Evolutionary conservation across 2,797 vertebrate species (phyloP).

Genomic region (Anguilla obscura): DNA sequence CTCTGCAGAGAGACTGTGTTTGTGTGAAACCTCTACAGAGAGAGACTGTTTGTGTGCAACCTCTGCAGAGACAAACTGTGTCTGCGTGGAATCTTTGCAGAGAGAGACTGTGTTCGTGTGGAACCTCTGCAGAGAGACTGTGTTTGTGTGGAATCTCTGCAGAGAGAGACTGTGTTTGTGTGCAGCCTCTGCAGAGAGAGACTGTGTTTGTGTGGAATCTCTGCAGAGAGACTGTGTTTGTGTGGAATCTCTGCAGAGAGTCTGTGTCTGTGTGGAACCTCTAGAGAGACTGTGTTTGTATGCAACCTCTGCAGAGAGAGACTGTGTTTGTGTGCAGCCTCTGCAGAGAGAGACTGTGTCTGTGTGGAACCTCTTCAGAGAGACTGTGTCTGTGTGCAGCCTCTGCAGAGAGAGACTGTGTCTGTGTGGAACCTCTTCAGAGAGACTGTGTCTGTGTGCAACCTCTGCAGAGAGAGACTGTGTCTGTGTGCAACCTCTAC

Average conservation of each 20-base stretch:
- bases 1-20: no score
- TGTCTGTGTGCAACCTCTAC: neutral
- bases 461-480: neutral
- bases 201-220: neutral
- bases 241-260: neutral
- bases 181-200: neutral
- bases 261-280: neutral
- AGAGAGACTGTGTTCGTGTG: neutral
- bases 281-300: neutral
- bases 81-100: neutral
- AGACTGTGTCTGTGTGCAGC: neutral
- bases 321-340: neutral
- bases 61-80: neutral
- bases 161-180: neutral
- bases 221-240: neutral
- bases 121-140: neutral
- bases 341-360: neutral
- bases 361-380: neutral
- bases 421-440: neutral
- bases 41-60: neutral
- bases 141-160: neutral
- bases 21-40: neutral
- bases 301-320: neutral
- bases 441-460: slow-evolving; percentile 30
- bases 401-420: neutral